Evolutionary conservation across 1,140 invertebrate genomes (phyloP).

Genomic region (Triops longicaudatus): DNA sequence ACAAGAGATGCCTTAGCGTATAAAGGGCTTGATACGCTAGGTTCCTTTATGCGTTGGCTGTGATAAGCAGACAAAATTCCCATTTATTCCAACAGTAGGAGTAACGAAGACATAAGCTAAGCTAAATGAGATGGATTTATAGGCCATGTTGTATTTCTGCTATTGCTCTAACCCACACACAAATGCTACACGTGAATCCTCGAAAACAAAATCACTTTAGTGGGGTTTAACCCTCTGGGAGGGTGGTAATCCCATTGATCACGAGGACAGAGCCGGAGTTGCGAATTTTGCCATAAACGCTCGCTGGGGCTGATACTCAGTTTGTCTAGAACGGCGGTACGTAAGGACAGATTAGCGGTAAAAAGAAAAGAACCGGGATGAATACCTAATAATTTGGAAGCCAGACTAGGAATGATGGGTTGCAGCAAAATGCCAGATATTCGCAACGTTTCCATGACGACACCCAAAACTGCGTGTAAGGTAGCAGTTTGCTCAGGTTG

Average conservation of each 20-base stretch:
- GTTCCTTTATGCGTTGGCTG: neutral
- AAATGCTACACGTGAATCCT: neutral
- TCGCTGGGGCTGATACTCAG: neutral
- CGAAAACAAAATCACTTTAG: neutral
- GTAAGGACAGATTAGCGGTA: neutral
- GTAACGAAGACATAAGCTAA: neutral
- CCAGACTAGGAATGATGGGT: conserved; percentile 72
- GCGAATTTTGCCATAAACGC: neutral
- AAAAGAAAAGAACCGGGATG: neutral
- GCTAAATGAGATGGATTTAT: neutral
- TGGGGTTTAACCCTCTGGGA: neutral
- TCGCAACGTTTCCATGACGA: conserved; percentile 74
- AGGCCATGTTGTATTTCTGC: neutral
- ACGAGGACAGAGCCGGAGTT: neutral
- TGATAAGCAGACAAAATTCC: neutral
- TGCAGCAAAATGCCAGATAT: conserved; percentile 66
- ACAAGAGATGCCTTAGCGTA: neutral
- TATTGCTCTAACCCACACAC: neutral
- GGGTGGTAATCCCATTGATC: neutral
- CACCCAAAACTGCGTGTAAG: conserved; percentile 63
- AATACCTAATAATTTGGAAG: conserved; percentile 45
- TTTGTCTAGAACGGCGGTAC: neutral
- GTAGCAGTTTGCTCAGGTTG: conserved; percentile 44
- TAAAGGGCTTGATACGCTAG: too few species aligned
- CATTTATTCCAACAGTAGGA: neutral